phyloP scores from a whole-genome alignment of 1,140 invertebrate species.

The Eriosoma lanigerum region DNA sequence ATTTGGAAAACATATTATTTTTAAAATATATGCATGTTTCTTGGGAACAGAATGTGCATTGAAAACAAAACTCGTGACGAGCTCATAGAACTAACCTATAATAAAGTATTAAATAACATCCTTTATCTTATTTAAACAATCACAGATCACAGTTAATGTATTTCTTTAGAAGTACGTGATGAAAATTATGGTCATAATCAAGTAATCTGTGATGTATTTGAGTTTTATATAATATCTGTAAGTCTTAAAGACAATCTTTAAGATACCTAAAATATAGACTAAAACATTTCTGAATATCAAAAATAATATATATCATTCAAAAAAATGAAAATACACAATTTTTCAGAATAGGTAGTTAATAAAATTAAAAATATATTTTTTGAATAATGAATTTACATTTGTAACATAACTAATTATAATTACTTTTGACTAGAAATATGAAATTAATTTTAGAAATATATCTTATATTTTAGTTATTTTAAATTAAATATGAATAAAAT shows the following conservation, averaged over 20 bases:
- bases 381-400: too few species aligned
- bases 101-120: not conserved
- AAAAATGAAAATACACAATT: too few species aligned
- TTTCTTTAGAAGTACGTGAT: not conserved
- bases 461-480: too few species aligned
- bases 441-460: too few species aligned
- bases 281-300: too few species aligned
- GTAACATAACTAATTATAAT: too few species aligned
- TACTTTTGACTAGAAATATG: too few species aligned
- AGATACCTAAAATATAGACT: conserved; percentile 15
- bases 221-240: not conserved
- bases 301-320: too few species aligned
- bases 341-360: too few species aligned
- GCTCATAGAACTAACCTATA: not conserved
- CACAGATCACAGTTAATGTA: not conserved
- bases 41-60: conserved; percentile 18
- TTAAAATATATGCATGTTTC: not conserved
- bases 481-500: too few species aligned
- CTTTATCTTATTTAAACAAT: conserved; percentile 45
- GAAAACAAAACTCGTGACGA: conserved; percentile 39
- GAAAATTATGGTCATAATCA: not conserved
- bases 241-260: conserved; percentile 14
- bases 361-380: too few species aligned
- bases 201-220: not conserved
- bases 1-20: not conserved